A percentile compares a stretch with the other conserved stretches of the same genome.
phyloP scores from a whole-genome alignment of 2,888 invertebrate species.

The Heliothis peltigera region DNA sequence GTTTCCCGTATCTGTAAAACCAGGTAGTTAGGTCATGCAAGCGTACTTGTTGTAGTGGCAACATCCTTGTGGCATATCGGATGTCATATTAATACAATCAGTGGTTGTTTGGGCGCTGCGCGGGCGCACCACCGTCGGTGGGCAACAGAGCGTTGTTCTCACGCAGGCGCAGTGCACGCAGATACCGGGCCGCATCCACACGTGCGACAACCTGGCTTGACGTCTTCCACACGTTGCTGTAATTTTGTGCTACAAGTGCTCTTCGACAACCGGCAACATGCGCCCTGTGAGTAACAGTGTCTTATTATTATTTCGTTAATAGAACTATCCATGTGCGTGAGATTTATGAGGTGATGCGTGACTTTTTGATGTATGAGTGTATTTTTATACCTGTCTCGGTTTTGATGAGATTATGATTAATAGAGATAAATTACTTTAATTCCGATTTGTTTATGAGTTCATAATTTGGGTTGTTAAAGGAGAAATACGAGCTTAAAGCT shows the following conservation, averaged over 20 bases:
- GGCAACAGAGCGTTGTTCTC: slow-evolving; percentile 67
- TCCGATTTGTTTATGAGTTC: background rate
- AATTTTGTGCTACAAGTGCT: slow-evolving; percentile 65
- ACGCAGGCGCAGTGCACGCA: slow-evolving; percentile 74
- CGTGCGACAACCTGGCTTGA: slow-evolving; percentile 63
- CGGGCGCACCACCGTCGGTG: slow-evolving; percentile 45
- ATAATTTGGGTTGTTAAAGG: too few relatives aligned
- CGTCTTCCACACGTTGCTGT: slow-evolving; percentile 56
- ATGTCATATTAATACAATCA: slow-evolving; percentile 64
- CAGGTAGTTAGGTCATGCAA: slow-evolving; percentile 22
- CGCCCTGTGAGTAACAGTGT: slow-evolving; percentile 83
- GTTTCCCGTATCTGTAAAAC: slow-evolving; percentile 18
- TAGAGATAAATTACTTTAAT: background rate
- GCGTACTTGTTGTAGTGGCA: slow-evolving; percentile 36
- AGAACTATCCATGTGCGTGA: slow-evolving; percentile 48
- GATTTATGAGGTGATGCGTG: slow-evolving; percentile 30
- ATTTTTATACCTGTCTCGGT: slow-evolving; percentile 10
- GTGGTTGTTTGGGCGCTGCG: slow-evolving; percentile 71
- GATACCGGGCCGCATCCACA: slow-evolving; percentile 71
- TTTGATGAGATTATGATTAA: background rate
- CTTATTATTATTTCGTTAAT: slow-evolving; percentile 41
- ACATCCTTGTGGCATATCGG: slow-evolving; percentile 55
- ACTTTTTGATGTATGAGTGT: slow-evolving; percentile 28
- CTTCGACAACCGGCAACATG: slow-evolving; percentile 77
- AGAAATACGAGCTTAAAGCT: background rate